Percentiles rank a stretch among this genome's conserved stretches.
Evolutionary conservation across 2,113 vertebrate genomes (phyloP).

Genomic region (Tragelaphus buxtoni): DNA sequence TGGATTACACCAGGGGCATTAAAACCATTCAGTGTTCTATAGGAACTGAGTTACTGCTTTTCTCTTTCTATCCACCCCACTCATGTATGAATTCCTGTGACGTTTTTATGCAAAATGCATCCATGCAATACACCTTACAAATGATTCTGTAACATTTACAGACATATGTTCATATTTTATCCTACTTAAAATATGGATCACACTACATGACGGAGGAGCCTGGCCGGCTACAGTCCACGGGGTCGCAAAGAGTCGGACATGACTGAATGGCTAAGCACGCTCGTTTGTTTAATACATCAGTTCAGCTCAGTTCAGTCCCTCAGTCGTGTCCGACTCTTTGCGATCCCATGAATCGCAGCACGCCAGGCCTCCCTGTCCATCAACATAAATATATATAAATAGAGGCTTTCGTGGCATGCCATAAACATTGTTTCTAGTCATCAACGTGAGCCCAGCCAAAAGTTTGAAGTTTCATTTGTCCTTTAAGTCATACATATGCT

Average conservation of each 20-base stretch:
- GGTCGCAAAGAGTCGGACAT: accelerated
- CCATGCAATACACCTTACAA: not conserved
- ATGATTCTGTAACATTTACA: not conserved
- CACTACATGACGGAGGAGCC: not conserved
- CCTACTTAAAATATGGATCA: not conserved
- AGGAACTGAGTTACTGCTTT: not conserved
- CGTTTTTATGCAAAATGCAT: not conserved
- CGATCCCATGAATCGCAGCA: too few species aligned
- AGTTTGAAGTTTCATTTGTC: not conserved
- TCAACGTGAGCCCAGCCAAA: not conserved
- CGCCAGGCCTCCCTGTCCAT: too few species aligned
- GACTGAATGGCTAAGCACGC: not conserved
- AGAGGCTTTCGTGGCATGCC: not conserved
- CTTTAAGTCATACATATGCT: not conserved
- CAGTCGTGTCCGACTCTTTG: too few species aligned
- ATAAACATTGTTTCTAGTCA: not conserved
- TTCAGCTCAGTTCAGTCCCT: too few species aligned
- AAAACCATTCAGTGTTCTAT: not conserved
- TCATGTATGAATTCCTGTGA: not conserved
- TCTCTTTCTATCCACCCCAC: not conserved
- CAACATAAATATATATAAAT: not conserved
- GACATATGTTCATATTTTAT: not conserved
- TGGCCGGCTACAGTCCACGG: not conserved
- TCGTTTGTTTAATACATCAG: not conserved
- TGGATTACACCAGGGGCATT: not conserved